Base-by-base conservation (phyloP, 2,797 vertebrate species). In the Sebastes miniatus region DNA sequence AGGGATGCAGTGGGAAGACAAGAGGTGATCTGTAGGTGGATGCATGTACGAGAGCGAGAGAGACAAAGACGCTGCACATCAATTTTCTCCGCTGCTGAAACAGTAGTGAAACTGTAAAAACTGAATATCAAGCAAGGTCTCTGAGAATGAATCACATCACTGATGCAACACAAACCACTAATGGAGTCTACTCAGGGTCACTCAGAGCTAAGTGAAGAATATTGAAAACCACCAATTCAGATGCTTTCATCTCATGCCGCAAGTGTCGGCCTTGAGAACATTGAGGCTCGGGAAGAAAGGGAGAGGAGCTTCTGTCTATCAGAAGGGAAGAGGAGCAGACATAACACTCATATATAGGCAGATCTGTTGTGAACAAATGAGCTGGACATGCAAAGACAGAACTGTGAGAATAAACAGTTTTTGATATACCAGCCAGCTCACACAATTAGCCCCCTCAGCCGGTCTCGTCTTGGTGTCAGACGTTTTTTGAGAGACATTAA, bases 151-250 rank as follows among this genome's bases (percentile, higher is more conserved):
- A 78, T 80, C 54, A n/a, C 69, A 58, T 78, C 5, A 34, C 20
- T 34, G 79, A 84, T 80, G 74, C 70, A 76, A 58, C 76, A 74
- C 59, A 77, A 80, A 74, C 80, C 81, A 68, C 83, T 86, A 83
- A 91, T 89, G 82, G 81, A 87, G 82, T 76, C 83, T 70, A 34
- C 70, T 71, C 32, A 27, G 76, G 73, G 64, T 83, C 65, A 62
- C 71, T 86, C 31, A 58, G 54, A 16, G 32, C 32, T 76, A 70
- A 90, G 81, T 75, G 65, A 72, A 71, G 50, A 70, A 75, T 64
- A 39, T 47, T 76, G 59, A 90, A 88, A 90, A 84, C 73, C 36
- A 20, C 68, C 59, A 36, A 34, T 86, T 82, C 43, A 57, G 58
- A 83, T 63, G 83, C 83, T 89, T 84, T 88, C 69, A 83, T 83